Evolutionary conservation across 2,113 vertebrate species (phyloP).

Genomic region (Siphamia tubifer): DNA sequence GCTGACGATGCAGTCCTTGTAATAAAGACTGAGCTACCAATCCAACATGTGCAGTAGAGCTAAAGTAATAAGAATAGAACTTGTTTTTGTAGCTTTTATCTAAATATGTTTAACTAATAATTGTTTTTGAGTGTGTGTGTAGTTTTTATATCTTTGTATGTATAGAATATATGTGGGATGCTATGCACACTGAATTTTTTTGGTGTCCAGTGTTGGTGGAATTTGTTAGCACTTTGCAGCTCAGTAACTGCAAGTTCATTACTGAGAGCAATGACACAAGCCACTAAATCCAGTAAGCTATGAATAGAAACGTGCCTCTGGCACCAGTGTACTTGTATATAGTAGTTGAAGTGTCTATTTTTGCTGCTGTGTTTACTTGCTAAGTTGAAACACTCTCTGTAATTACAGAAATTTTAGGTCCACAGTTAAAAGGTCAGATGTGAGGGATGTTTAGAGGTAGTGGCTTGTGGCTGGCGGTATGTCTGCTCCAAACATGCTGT

Average conservation of each 20-base stretch:
- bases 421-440: slow-evolving; percentile 72
- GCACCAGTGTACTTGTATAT: slow-evolving; percentile 68
- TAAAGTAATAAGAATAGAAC: not conserved
- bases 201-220: not conserved
- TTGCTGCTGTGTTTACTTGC: slow-evolving; percentile 70
- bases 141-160: not conserved
- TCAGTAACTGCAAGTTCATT: slow-evolving; percentile 64
- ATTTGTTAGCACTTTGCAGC: slow-evolving; percentile 10
- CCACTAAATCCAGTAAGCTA: slow-evolving; percentile 66
- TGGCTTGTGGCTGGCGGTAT: slow-evolving; percentile 63
- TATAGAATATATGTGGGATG: not conserved
- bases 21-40: not conserved
- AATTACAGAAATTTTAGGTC: slow-evolving; percentile 70
- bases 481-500: slow-evolving; percentile 39
- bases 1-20: not conserved
- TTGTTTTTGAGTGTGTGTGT: not conserved
- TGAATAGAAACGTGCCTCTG: slow-evolving; percentile 77
- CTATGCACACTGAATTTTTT: too few relatives aligned
- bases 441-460: slow-evolving; percentile 70
- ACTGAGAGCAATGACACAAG: slow-evolving; percentile 69
- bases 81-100: not conserved
- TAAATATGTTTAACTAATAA: not conserved
- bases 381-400: slow-evolving; percentile 67
- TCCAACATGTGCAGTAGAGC: not conserved
- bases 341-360: slow-evolving; percentile 75